Evolutionary conservation across 2,797 vertebrate species (phyloP).

Genomic region (Bradypus variegatus): DNA sequence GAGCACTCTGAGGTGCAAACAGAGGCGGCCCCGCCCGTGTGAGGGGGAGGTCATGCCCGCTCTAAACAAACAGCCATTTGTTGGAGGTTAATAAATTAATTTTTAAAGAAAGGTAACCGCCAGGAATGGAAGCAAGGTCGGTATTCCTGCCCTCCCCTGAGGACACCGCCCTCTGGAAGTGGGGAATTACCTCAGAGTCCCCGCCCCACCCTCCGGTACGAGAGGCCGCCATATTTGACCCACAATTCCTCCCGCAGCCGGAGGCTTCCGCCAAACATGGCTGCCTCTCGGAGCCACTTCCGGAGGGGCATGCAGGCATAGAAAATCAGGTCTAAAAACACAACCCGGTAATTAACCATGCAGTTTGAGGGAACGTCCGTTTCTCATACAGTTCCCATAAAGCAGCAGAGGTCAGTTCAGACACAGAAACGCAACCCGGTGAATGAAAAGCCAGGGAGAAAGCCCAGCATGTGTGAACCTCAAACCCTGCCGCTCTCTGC

Average conservation of each 20-base stretch:
- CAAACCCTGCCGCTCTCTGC: rapidly evolving
- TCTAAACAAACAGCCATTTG: background rate
- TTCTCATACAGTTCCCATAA: background rate
- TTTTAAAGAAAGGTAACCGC: conserved; percentile 8
- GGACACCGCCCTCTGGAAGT: background rate
- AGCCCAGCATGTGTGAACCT: rapidly evolving
- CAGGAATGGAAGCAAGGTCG: background rate
- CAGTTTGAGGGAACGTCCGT: background rate
- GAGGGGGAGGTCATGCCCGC: background rate
- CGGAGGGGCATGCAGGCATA: background rate
- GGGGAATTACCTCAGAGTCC: background rate
- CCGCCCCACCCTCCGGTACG: background rate
- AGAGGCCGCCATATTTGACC: background rate
- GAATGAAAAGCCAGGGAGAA: background rate
- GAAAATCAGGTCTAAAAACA: background rate
- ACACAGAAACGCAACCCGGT: background rate
- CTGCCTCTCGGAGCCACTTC: background rate
- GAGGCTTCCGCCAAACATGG: background rate
- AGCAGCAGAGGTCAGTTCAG: background rate
- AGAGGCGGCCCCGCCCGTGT: background rate
- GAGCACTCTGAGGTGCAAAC: background rate
- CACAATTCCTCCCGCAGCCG: background rate
- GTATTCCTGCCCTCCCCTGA: background rate
- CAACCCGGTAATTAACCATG: background rate
- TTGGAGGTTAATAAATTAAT: background rate